Base-by-base conservation (phyloP, 2,797 vertebrate genomes). In the Xenops minutus region DNA sequence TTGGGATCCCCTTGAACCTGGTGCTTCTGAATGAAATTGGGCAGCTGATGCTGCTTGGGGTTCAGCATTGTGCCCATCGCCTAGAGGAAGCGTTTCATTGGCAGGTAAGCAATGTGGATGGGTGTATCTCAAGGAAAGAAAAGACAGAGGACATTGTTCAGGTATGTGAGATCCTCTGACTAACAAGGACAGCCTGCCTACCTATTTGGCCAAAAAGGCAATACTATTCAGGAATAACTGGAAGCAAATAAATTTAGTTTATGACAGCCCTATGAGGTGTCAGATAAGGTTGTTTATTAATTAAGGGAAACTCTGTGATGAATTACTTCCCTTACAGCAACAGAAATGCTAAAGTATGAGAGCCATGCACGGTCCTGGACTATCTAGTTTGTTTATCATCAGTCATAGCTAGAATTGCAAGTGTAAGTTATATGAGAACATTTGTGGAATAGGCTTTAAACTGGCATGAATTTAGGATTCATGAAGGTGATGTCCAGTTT, bases 1-100 rank as follows among this genome's bases (percentile, higher is more conserved):
- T 99, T 93, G 99, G 99, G 15, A 99, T 99, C 89, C 99, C 99
- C 0, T 97, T 99, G 72, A 99, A 99, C 91, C 85, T 99, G 59
- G 96, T 99, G 49, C 98, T 99, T 81, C 98, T 99, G 80, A 99
- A 99, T 20, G 97, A 98, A 85, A 98, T 99, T 68, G 99, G 99
- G 39, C 98, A 98, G 82, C 98, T 98, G 96, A 99, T 99, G 98
- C 97, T 99, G 7, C 97, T 58, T 19, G 97, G 98, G 6, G 98
- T 98, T 83, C 98, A 98, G 83, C 97, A 48, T 30, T 97, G 98
- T 14, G 98, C 98, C 14, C 91, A 30, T 73, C 96, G 67, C 75
- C 90, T 99, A 6, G 96, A 98, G 69, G 93, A 91, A 26, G 95
- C 97, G 84, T 98, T 98, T 51, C 92, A 88, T 10, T 94, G 96